Conservation (phyloP, 2,888 invertebrate genomes). For the Macaria liturata region DNA sequence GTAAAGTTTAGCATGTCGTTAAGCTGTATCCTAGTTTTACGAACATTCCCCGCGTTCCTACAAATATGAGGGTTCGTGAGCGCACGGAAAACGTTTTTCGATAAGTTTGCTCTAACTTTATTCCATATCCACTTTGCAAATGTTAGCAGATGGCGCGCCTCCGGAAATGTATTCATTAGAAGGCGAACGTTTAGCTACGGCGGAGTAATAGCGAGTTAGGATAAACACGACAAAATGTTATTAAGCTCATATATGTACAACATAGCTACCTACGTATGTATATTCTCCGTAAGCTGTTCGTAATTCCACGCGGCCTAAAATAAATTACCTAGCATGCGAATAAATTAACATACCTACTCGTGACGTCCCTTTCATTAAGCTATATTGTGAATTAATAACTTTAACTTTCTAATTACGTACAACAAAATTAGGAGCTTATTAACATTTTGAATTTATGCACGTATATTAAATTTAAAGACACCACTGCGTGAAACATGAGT, state of each 20-base stretch:
- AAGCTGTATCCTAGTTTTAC: not conserved
- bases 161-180: slow-evolving; percentile 25
- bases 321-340: no score
- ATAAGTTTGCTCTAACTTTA: slow-evolving; percentile 9
- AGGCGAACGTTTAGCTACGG: slow-evolving; percentile 10
- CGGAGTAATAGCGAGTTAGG: slow-evolving; percentile 14
- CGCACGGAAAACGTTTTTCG: slow-evolving; percentile 3
- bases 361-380: no score
- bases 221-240: slow-evolving; percentile 13
- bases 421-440: no score
- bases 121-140: slow-evolving; percentile 14
- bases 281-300: no score
- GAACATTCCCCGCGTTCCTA: not conserved
- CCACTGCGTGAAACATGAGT: no score
- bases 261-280: no score
- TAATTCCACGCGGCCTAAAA: not conserved
- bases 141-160: slow-evolving; percentile 10
- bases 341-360: no score
- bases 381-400: no score
- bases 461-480: no score
- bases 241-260: not conserved
- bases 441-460: no score
- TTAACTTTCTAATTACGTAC: no score
- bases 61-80: slow-evolving; percentile 2
- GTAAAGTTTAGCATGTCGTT: not conserved